phyloP scores from a whole-genome alignment of 1,140 invertebrate genomes.

The Akabosia matsudoensis region DNA sequence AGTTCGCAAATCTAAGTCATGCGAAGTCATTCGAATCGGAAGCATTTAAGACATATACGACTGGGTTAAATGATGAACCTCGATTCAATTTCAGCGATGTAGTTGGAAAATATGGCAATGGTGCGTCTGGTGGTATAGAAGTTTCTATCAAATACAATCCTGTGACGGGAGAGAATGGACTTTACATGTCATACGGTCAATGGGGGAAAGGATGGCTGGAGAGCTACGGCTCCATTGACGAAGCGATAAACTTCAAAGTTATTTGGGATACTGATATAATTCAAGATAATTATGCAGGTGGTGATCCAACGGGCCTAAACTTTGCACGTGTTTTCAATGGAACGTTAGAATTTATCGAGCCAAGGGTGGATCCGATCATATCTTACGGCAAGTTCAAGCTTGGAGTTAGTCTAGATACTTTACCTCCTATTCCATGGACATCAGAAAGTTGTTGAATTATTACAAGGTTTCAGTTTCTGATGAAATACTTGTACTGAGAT shows the following conservation, averaged over 20 bases:
- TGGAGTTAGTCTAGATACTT: neutral
- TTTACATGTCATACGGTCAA: neutral
- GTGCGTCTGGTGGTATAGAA: neutral
- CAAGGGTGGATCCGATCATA: neutral
- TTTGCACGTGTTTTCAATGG: neutral
- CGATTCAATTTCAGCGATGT: neutral
- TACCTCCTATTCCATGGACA: constrained; percentile 2
- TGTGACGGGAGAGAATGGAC: neutral
- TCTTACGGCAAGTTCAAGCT: neutral
- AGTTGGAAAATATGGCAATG: neutral
- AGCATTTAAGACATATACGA: neutral
- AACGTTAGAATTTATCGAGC: neutral
- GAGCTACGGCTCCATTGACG: neutral
- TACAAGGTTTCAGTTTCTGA: neutral
- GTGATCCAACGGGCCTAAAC: neutral
- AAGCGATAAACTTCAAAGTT: neutral
- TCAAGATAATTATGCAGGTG: neutral
- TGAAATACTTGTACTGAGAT: no score
- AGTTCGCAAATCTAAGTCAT: neutral
- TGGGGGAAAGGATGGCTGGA: constrained; percentile 4
- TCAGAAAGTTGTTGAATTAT: neutral
- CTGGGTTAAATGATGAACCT: neutral
- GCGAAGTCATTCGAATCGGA: neutral
- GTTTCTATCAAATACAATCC: neutral
- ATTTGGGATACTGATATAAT: constrained; percentile 7